A percentile compares a stretch with the other conserved stretches of the same genome.
These are phyloP conservation scores for Oopsacas minuta DNA, from an alignment of 37 sponge, comb jelly and placozoan species.

Conservation along the genomic window DNA sequence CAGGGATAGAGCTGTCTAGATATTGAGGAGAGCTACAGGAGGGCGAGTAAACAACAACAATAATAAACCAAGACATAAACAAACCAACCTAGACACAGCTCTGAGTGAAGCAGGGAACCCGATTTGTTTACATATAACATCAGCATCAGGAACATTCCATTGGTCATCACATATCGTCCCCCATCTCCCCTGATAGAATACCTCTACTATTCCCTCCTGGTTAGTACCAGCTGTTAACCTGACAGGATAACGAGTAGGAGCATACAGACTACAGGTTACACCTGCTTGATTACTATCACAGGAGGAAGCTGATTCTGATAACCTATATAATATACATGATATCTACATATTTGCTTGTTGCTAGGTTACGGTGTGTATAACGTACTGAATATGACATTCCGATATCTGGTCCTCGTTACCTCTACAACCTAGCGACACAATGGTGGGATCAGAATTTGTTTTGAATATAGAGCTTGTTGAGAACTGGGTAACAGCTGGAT, in stretches of 20 bases:
- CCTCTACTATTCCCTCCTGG: neutral
- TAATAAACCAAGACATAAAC: neutral
- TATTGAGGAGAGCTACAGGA: neutral
- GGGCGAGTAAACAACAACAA: neutral
- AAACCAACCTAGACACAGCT: neutral
- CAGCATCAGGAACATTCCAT: neutral
- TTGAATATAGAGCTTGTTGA: neutral
- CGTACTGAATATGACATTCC: neutral
- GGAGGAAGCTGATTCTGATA: neutral
- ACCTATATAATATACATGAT: neutral
- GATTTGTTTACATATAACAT: neutral
- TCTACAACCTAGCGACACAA: neutral
- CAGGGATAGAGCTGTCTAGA: neutral
- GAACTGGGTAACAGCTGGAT: neutral
- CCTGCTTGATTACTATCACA: neutral
- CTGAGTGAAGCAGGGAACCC: neutral
- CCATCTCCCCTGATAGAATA: neutral
- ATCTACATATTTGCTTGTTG: no score
- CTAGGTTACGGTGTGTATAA: no score
- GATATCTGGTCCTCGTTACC: slow-evolving; percentile 11
- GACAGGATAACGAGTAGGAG: neutral
- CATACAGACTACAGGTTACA: neutral
- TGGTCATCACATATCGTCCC: neutral
- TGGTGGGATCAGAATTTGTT: neutral
- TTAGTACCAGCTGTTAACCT: neutral